Conservation (phyloP, 2,797 vertebrate genomes). For the Coregonus ussuriensis region DNA sequence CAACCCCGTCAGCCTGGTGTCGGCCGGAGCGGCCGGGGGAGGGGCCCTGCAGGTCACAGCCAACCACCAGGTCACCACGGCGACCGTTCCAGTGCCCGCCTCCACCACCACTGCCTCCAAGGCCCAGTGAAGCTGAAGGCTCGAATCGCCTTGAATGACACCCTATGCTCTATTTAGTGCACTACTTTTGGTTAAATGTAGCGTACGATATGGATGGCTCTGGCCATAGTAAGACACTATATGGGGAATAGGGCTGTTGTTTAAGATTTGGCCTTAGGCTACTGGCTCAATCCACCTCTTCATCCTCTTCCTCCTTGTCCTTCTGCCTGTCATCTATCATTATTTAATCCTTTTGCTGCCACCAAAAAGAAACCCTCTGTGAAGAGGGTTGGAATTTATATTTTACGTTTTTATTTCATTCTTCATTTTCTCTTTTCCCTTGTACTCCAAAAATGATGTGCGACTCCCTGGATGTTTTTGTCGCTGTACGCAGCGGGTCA, state of each 20-base stretch:
- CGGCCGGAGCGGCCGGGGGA: slow-evolving; percentile 80
- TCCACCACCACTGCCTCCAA: slow-evolving; percentile 97
- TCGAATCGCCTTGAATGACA: slow-evolving; percentile 13
- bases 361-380: slow-evolving; percentile 77
- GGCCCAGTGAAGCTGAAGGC: slow-evolving; percentile 86
- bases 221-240: neutral
- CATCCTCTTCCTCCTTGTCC: slow-evolving; percentile 33
- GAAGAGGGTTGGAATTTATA: slow-evolving; percentile 58
- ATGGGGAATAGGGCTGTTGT: slow-evolving; percentile 47
- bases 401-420: slow-evolving; percentile 30
- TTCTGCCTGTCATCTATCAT: slow-evolving; percentile 44
- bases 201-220: slow-evolving; percentile 23
- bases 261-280: slow-evolving; percentile 32
- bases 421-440: slow-evolving; percentile 30
- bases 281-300: slow-evolving; percentile 49
- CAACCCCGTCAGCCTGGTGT: slow-evolving; percentile 97
- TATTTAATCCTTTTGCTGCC: slow-evolving; percentile 80
- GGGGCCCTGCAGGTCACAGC: slow-evolving; percentile 88
- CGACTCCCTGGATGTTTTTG: slow-evolving; percentile 41
- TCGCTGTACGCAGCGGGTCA: slow-evolving; percentile 22
- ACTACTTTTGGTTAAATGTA: slow-evolving; percentile 50
- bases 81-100: slow-evolving; percentile 78
- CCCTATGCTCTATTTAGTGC: slow-evolving; percentile 49
- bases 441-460: slow-evolving; percentile 15
- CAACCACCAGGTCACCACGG: slow-evolving; percentile 89